Evolutionary conservation across 1,140 invertebrate genomes (phyloP), one percentile per base, ranked within the genome.

Genomic region (Panulirus ornatus): DNA sequence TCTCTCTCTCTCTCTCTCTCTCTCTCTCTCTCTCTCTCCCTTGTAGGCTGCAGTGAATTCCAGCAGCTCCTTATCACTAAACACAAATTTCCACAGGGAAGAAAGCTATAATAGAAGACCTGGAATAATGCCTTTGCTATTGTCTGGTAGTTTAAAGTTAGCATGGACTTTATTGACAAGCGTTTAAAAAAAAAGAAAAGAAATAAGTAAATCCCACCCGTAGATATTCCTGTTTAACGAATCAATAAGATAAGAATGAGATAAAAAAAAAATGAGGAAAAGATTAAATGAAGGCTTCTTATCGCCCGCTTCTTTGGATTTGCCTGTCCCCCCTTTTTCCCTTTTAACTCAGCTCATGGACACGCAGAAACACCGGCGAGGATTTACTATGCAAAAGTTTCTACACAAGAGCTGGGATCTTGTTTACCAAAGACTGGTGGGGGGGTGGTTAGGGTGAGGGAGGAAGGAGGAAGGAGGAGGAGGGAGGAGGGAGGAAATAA

Each of bases 301-400:
- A 81, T 81, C 78, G 51, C 76, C 34, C n/a, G n/a, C n/a, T n/a
- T n/a, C n/a, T 16, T 22, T 66, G 78, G 51, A 81, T 81, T 81
- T 81, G 38, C 14, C 47, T 58, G 58, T 81, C 42, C 78, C 58
- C 38, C 36, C 36, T 79, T 44, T 44, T 79, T 44, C 44, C 22
- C 5, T 66, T 27, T 16, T 5, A 8, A 66, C 58, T 66, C 6
- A 66, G 27, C 27, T 36, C 78, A n/a, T n/a, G 27, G 36, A 81
- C 44, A 58, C 78, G 36, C 38, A 81, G 47, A 81, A 81, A 47
- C 54, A 47, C 47, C 30, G 38, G 30, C n/a, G 27, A n/a, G 82
- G 70, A 85, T 85, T 85, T 85, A 85, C 66, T 71, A 85, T 85
- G 83, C 83, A 85, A 85, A 85, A 85, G 66, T 85, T 85, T 85